Base-by-base conservation (phyloP, 2,113 vertebrate genomes). In the Anolis carolinensis region DNA sequence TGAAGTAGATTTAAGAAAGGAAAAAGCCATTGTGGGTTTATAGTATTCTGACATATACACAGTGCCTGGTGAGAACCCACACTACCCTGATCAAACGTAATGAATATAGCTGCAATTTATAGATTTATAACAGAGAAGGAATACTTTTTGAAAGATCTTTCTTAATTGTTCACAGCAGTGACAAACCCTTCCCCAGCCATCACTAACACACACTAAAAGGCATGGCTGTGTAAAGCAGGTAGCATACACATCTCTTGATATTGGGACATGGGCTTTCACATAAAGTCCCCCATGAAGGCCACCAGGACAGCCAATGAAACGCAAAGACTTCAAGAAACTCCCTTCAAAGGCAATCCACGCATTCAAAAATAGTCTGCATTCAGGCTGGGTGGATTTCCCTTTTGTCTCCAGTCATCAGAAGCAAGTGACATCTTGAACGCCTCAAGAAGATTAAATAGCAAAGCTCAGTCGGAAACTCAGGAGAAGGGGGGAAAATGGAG, bases 381-480 rank as follows among this genome's bases (percentile, higher is more conserved):
- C 96, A 97, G 95, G 92, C 92, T 95, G 94, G 94, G 94, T 95
- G 96, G 97, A 96, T 97, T 97, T 97, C 94, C 92, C 96, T 95
- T 97, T 98, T 97, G 97, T 97, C 95, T 95, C 91, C 94, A 95
- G 95, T 96, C 97, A 96, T 97, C 97, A 98, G 97, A 97, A 95
- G 97, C 96, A 96, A 97, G 97, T 97, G 97, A 98, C 97, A 98
- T 98, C 97, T 97, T 97, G 97, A 97, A 97, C 96, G 96, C 96
- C 97, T 98, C 97, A 96, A 97, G 97, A 97, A 98, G 97, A 98
- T 98, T 97, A 98, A 98, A 98, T 97, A 97, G 97, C 96, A 96
- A 94, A 96, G 96, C 97, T 97, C 97, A 86, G 95, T 97, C 96
- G 96, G 97, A 97, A 97, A 96, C 96, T 97, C 94, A 90, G 95